phyloP scores from a whole-genome alignment of 2,888 invertebrate genomes.

The Clostera curtula region DNA sequence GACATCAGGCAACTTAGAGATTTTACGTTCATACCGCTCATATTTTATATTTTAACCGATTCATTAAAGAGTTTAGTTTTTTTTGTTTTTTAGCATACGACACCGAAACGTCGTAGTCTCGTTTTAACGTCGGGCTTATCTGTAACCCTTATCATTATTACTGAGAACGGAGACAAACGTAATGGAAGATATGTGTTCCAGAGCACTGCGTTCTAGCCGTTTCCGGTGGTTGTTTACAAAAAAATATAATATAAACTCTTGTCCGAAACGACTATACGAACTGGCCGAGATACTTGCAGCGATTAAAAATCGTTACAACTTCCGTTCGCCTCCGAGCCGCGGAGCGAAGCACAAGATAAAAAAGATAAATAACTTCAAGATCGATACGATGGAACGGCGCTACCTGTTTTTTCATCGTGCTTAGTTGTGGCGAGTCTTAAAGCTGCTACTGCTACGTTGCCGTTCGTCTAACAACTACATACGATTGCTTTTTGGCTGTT shows the following conservation, averaged over 20 bases:
- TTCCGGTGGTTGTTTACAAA: constrained; percentile 73
- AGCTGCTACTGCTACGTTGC: constrained; percentile 15
- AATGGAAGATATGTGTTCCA: constrained; percentile 71
- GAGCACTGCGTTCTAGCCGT: constrained; percentile 56
- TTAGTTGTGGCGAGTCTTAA: constrained; percentile 42
- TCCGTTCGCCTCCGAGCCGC: constrained; percentile 65
- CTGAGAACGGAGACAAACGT: constrained; percentile 55
- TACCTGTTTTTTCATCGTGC: constrained; percentile 66
- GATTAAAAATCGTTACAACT: constrained; percentile 75
- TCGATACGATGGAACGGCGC: constrained; percentile 69
- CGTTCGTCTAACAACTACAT: constrained; percentile 5
- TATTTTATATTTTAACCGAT: too few relatives aligned
- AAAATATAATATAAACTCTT: constrained; percentile 58
- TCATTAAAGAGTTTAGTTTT: constrained; percentile 18
- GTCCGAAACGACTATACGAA: constrained; percentile 52
- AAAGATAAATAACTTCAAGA: constrained; percentile 70
- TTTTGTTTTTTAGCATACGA: constrained; percentile 19
- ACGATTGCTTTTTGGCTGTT: constrained; percentile 6
- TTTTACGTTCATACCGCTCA: too few relatives aligned
- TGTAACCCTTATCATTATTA: constrained; percentile 53
- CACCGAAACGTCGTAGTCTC: constrained; percentile 30
- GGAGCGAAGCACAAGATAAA: constrained; percentile 61
- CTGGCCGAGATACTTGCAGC: constrained; percentile 65
- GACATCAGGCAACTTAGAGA: too few relatives aligned
- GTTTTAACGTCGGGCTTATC: constrained; percentile 45